Evolutionary conservation across 1,140 invertebrate species (phyloP).

Genomic region (Nephotettix cincticeps): DNA sequence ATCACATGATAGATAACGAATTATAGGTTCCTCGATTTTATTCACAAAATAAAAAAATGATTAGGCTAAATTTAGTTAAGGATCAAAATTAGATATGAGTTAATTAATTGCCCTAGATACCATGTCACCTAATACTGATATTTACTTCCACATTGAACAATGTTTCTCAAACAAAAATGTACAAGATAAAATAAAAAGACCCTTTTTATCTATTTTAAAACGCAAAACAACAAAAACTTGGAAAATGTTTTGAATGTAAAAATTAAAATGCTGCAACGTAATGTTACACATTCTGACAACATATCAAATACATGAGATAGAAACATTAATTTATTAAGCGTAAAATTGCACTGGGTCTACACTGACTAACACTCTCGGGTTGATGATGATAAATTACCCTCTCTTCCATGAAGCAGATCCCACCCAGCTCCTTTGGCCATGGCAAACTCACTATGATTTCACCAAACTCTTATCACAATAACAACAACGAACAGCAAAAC

Average conservation of each 20-base stretch:
- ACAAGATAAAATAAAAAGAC: not conserved
- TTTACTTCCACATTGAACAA: too few relatives aligned
- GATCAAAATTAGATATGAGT: too few relatives aligned
- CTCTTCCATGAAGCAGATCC: not conserved
- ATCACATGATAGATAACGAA: too few relatives aligned
- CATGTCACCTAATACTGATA: too few relatives aligned
- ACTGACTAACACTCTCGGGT: not conserved
- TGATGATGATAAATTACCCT: not conserved
- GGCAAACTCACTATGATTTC: constrained; percentile 11
- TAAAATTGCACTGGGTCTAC: constrained; percentile 21
- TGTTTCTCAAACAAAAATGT: too few relatives aligned
- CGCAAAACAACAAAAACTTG: not conserved
- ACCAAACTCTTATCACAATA: constrained; percentile 20
- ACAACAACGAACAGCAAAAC: constrained; percentile 18
- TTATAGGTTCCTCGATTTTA: too few relatives aligned
- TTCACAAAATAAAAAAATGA: too few relatives aligned
- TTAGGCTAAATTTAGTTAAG: too few relatives aligned
- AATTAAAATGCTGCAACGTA: not conserved
- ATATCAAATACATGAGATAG: not conserved
- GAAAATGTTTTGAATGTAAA: not conserved
- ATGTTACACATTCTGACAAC: not conserved
- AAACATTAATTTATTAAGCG: not conserved
- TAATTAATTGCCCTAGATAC: too few relatives aligned
- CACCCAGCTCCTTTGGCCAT: not conserved
- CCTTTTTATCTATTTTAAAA: not conserved